Evolutionary conservation across 1,140 invertebrate species (phyloP).

Genomic region (Homalodisca vitripennis): DNA sequence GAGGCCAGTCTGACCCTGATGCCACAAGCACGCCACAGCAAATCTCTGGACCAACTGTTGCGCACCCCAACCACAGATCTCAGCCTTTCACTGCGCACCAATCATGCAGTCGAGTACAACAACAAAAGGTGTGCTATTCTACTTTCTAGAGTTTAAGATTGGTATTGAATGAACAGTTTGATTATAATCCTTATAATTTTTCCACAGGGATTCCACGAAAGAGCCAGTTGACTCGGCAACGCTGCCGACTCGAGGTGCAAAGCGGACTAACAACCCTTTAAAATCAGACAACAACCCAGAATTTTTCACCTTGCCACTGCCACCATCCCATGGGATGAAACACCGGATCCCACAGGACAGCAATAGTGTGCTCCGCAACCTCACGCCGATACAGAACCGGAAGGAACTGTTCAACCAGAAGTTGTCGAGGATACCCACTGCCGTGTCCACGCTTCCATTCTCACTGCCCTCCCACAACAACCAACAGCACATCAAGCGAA

Average conservation of each 20-base stretch:
- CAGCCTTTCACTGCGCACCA: not conserved
- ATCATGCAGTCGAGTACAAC: not conserved
- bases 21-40: slow-evolving; percentile 71
- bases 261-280: slow-evolving; percentile 20
- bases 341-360: slow-evolving; percentile 15
- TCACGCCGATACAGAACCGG: slow-evolving; percentile 23
- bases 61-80: slow-evolving; percentile 34
- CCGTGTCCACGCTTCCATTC: slow-evolving; percentile 2
- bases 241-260: slow-evolving; percentile 35
- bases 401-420: not conserved
- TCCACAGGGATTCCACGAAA: not conserved
- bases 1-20: slow-evolving; percentile 45
- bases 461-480: slow-evolving; percentile 13
- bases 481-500: not conserved
- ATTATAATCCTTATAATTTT: too few species aligned
- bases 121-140: not conserved
- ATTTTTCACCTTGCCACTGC: slow-evolving; percentile 35
- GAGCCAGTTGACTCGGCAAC: slow-evolving; percentile 31
- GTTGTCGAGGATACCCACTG: not conserved
- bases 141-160: too few species aligned
- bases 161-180: too few species aligned
- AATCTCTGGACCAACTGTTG: slow-evolving; percentile 70
- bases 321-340: slow-evolving; percentile 17
- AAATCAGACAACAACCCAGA: slow-evolving; percentile 14
- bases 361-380: slow-evolving; percentile 22